Base-by-base conservation (phyloP, 2,888 invertebrate genomes). In the Dicranocentrus wangi region DNA sequence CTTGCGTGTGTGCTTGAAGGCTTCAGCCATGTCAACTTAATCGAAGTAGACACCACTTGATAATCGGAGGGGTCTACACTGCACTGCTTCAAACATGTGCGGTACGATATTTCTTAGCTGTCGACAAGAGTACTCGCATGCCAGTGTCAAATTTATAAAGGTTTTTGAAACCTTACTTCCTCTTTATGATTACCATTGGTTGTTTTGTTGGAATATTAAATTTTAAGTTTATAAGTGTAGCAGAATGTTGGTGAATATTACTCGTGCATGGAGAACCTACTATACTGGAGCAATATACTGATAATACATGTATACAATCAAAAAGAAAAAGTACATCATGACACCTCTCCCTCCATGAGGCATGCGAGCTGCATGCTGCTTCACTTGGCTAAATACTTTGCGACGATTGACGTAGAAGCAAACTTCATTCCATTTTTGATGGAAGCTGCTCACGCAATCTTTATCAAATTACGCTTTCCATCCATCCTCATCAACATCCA, bases 81-180 rank as follows among this genome's bases (percentile, higher is more conserved):
- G 10, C 23, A 55, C 55, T 25, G 7, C 5, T 39, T 39, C 55
- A 25, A 55, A 25, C 8, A 53, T n/a, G 60, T 60, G 66, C 43
- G 39, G 53, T 76, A 58, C 47, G 76, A 76, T 28, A 60, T n/a
- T 2, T n/a, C n/a, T n/a, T n/a, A 28, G 25, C 19, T 65, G 42
- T 19, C 69, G n/a, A 68, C 39, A 39, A 43, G 19, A 25, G 25
- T 43, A 43, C 42, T 51, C 83, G 75, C 84, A 85, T 85, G 86
- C 83, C 81, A 78, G 78, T 80, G 51, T 84, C 85, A 84, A 85
- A 86, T 86, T 86, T 85, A 83, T 65, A 80, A 85, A 78, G 58
- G 78, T 84, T n/a, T n/a, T n/a, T 86, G 84, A 86, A 86, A 86
- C 84, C 86, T 85, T 86, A 82, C 80, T 86, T 86, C 86, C 86